These are phyloP conservation scores for Ceramica pisi DNA, from an alignment of 2,888 invertebrate genomes.

Conservation along the genomic window DNA sequence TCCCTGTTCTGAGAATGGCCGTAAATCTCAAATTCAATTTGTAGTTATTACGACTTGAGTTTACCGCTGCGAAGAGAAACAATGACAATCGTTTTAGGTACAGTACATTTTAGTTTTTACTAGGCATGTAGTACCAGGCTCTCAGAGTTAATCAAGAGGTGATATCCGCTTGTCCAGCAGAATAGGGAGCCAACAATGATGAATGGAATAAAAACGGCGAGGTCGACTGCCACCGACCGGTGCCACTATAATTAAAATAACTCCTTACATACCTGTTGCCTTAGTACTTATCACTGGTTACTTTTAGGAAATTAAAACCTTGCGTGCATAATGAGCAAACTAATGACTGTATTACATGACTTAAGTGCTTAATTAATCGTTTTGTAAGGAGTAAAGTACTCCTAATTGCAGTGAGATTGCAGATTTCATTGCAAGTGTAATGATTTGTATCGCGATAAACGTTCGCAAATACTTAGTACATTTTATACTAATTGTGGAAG, in stretches of 20 bases:
- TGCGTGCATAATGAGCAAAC: conserved; percentile 24
- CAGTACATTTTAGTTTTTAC: conserved; percentile 45
- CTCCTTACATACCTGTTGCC: conserved; percentile 43
- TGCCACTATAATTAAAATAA: conserved; percentile 50
- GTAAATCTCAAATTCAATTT: conserved; percentile 50
- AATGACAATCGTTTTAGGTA: conserved; percentile 48
- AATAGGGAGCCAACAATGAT: conserved; percentile 47
- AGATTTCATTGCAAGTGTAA: conserved; percentile 5
- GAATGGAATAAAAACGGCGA: conserved; percentile 58
- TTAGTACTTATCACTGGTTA: conserved; percentile 27
- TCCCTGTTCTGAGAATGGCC: conserved; percentile 30
- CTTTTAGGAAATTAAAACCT: conserved; percentile 52
- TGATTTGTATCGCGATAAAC: not conserved
- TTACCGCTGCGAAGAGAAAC: conserved; percentile 22
- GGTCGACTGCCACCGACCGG: conserved; percentile 47
- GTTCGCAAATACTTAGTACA: not conserved
- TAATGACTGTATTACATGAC: conserved; percentile 20
- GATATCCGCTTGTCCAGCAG: conserved; percentile 52
- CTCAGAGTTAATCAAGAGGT: conserved; percentile 41
- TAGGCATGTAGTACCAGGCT: conserved; percentile 48
- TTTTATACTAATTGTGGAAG: conserved; percentile 6
- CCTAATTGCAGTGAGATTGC: not conserved
- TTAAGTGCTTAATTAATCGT: not conserved
- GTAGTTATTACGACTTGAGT: conserved; percentile 36
- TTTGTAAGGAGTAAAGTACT: conserved; percentile 8